phyloP scores from a whole-genome alignment of 2,888 invertebrate genomes.

The Agrotis clavis region DNA sequence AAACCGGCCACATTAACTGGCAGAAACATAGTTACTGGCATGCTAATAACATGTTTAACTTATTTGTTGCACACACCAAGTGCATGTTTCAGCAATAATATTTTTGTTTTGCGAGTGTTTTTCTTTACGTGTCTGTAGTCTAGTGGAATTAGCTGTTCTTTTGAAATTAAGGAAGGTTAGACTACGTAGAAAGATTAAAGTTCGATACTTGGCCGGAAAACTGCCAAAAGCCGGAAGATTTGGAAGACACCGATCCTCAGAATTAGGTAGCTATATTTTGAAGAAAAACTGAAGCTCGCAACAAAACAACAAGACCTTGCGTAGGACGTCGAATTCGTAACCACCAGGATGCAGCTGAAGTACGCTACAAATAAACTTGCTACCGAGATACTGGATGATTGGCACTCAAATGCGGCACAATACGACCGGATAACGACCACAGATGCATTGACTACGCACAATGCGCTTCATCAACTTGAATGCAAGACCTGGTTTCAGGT shows the following conservation, averaged over 20 bases:
- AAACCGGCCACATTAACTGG: constrained; percentile 56
- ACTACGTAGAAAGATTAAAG: too few relatives aligned
- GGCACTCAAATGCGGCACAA: constrained; percentile 19
- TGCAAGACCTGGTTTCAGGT: constrained; percentile 8
- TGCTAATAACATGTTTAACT: constrained; percentile 59
- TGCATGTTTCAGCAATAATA: constrained; percentile 14
- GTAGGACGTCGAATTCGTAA: neutral
- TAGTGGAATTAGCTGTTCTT: neutral
- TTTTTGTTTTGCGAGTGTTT: constrained; percentile 16
- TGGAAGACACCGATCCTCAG: too few relatives aligned
- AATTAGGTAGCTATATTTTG: too few relatives aligned
- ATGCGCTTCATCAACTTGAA: constrained; percentile 10
- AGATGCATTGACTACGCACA: constrained; percentile 24
- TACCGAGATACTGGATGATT: constrained; percentile 14
- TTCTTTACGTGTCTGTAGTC: neutral
- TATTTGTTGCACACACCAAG: constrained; percentile 52
- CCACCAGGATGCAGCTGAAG: neutral
- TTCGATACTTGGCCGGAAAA: too few relatives aligned
- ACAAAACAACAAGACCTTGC: neutral
- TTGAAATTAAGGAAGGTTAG: too few relatives aligned
- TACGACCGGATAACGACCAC: constrained; percentile 3
- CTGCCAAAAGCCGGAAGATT: too few relatives aligned
- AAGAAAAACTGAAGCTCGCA: too few relatives aligned
- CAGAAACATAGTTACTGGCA: constrained; percentile 58
- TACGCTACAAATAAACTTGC: constrained; percentile 4